Conservation (phyloP, 2,888 invertebrate species). For the Oscheius sp. region DNA sequence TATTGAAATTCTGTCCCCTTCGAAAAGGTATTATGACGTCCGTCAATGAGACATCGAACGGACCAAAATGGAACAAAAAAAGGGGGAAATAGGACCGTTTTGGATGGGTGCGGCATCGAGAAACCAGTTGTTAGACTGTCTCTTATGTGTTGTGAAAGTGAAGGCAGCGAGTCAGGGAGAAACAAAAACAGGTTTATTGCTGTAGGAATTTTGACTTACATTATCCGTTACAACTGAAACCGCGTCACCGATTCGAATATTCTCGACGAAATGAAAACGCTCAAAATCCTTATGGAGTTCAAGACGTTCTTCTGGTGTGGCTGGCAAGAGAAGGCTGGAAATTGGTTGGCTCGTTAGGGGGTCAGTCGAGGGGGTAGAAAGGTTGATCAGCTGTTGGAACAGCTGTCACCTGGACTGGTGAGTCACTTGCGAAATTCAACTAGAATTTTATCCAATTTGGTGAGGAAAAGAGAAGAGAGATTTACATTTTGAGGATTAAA, state of each 20-base stretch:
- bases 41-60: no score
- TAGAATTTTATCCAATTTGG: no score
- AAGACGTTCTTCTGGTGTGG: slow-evolving; percentile 17
- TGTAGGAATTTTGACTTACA: no score
- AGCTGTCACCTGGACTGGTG: neutral
- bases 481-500: no score
- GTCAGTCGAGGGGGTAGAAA: neutral
- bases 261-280: slow-evolving; percentile 25
- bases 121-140: slow-evolving; percentile 19
- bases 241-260: slow-evolving; percentile 7
- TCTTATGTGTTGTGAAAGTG: no score
- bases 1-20: no score
- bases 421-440: no score
- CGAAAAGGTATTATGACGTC: no score
- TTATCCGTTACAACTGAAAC: slow-evolving; percentile 15
- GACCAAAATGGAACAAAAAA: neutral
- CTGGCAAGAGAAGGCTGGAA: slow-evolving; percentile 20
- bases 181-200: slow-evolving; percentile 16
- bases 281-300: slow-evolving; percentile 27
- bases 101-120: slow-evolving; percentile 24
- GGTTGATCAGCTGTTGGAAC: slow-evolving; percentile 3
- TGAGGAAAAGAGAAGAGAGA: no score
- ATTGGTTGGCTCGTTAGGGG: neutral
- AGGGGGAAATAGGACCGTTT: neutral
- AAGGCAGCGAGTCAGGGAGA: no score